A percentile compares a stretch with the other conserved stretches of the same genome.
These are phyloP conservation scores for Cotesia vestalis DNA, from an alignment of 1,140 invertebrate species.

Conservation along the genomic window DNA sequence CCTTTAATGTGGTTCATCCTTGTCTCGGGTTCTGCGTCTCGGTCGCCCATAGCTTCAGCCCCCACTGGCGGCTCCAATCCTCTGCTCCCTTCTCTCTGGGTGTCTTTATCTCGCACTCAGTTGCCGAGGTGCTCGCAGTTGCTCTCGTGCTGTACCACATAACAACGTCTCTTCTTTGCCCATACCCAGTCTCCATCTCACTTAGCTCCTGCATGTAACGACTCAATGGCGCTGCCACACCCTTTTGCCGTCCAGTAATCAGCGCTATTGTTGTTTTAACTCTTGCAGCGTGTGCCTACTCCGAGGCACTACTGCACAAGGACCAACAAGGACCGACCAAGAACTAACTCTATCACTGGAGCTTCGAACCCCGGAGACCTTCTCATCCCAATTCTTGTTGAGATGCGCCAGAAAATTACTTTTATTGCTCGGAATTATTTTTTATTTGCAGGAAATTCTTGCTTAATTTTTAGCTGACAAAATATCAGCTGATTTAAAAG, in stretches of 20 bases:
- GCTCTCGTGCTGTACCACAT: not conserved
- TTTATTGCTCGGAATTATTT: too few species aligned
- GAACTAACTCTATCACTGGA: too few species aligned
- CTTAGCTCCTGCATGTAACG: constrained; percentile 63
- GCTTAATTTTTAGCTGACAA: too few species aligned
- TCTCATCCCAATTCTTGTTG: too few species aligned
- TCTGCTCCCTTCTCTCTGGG: constrained; percentile 40
- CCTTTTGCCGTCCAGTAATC: constrained; percentile 65
- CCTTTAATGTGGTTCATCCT: constrained; percentile 65
- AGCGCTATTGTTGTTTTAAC: constrained; percentile 64
- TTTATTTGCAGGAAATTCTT: too few species aligned
- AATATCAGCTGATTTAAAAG: too few species aligned
- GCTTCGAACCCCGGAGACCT: too few species aligned
- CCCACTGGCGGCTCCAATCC: constrained; percentile 42
- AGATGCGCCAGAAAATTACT: too few species aligned
- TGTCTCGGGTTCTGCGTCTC: constrained; percentile 51
- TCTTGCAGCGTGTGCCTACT: constrained; percentile 43
- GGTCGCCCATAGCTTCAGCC: constrained; percentile 47
- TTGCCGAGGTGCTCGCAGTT: not conserved
- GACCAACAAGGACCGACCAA: not conserved
- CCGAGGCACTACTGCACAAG: constrained; percentile 1
- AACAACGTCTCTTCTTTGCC: not conserved
- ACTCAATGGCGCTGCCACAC: constrained; percentile 66
- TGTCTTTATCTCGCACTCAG: constrained; percentile 36
- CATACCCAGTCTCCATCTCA: constrained; percentile 43